Evolutionary conservation across 2,888 invertebrate genomes (phyloP).

Genomic region (Heliconius charithonia): DNA sequence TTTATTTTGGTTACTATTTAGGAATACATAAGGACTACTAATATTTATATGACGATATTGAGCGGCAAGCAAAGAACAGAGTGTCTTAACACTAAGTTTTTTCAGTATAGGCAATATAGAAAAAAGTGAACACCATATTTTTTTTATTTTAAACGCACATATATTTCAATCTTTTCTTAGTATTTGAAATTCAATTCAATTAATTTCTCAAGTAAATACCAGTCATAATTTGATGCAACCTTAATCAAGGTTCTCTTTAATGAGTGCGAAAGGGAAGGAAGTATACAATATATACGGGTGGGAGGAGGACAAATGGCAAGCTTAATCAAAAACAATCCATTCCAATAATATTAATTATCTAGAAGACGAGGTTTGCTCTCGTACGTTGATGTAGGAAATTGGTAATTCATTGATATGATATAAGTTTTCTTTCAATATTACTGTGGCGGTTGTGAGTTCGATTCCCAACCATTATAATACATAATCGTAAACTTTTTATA

Average conservation of each 20-base stretch:
- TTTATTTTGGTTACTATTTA: no score
- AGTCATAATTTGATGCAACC: conserved; percentile 52
- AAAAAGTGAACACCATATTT: no score
- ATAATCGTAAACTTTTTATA: background rate
- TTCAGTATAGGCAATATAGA: no score
- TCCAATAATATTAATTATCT: conserved; percentile 71
- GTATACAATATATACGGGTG: conserved; percentile 34
- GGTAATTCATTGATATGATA: conserved; percentile 16
- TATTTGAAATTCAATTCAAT: conserved; percentile 1
- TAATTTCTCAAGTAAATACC: conserved; percentile 2
- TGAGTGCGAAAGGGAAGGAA: conserved; percentile 36
- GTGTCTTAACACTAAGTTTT: no score
- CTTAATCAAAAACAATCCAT: conserved; percentile 70
- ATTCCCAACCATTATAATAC: background rate
- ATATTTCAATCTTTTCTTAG: background rate
- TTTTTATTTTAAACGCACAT: background rate
- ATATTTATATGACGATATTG: no score
- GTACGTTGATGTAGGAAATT: conserved; percentile 48
- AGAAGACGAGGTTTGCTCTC: conserved; percentile 52
- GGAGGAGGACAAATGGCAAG: conserved; percentile 53
- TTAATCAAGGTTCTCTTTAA: conserved; percentile 60
- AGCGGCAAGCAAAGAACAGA: no score
- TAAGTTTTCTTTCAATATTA: background rate
- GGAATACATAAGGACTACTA: no score
- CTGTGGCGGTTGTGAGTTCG: background rate